Base-by-base conservation (phyloP, 2,113 vertebrate species). In the Aphelocoma coerulescens region DNA sequence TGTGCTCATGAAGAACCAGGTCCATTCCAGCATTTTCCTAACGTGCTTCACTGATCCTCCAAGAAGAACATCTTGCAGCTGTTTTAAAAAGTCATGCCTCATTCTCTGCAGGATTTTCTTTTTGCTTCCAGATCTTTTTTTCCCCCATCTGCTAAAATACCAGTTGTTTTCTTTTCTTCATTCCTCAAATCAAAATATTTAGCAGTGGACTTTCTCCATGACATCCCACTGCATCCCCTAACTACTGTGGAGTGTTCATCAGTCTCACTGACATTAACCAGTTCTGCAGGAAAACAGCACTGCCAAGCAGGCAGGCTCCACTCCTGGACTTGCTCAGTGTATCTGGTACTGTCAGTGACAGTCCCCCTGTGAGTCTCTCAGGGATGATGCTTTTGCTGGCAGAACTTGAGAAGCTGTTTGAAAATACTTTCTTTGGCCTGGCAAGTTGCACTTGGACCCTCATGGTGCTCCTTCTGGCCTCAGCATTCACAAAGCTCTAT, bases 161-260 rank as follows among this genome's bases (percentile, higher is more conserved):
- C 63, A 92, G 37, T 73, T 91, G 91, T 89, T 93, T 96, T 95
- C 69, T 89, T 96, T 97, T 88, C 88, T 92, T 37, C 10, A 8
- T 88, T 95, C 81, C 62, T 83, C 66, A 95, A 95, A 91, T 92
- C 59, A 94, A 94, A 97, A 95, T 97, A 93, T 96, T 98, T 96
- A 95, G 79, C 13, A 30, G 74, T 41, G 76, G 62, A 74, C 89
- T 90, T 78, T 73, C 91, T 95, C 83, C 59, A 6, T 93, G 76
- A 91, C 85, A 93, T 91, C 37, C n/a, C 72, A 58, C 75, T 85
- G 59, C 81, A 90, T 95, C 77, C 71, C 43, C 23, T n/a, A 44
- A 79, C 86, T 95, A 77, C 89, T 78, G 80, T 58, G 78, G 28
- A 66, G 44, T 46, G 68, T 92, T 88, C 62, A 55, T 78, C 77